Evolutionary conservation across 2,888 invertebrate species (phyloP).

Genomic region (Alsophila aescularia): DNA sequence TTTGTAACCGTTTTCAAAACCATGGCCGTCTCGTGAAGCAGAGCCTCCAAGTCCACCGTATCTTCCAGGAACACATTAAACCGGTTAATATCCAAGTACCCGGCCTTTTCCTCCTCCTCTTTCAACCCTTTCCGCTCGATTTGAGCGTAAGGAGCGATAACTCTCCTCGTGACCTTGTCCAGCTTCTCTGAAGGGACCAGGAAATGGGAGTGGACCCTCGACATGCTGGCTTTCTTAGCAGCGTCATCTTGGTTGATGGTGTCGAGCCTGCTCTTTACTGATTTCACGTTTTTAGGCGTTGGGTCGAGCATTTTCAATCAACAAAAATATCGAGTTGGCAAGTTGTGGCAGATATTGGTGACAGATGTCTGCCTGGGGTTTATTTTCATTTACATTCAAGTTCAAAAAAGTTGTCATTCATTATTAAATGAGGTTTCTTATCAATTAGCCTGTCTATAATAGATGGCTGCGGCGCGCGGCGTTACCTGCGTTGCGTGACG

Average conservation of each 20-base stretch:
- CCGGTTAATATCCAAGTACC: slow-evolving; percentile 72
- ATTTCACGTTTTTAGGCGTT: slow-evolving; percentile 51
- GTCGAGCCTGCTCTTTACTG: slow-evolving; percentile 57
- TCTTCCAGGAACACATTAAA: slow-evolving; percentile 82
- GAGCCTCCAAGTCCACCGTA: slow-evolving; percentile 80
- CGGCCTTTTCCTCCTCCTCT: slow-evolving; percentile 62
- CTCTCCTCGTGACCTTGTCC: slow-evolving; percentile 83
- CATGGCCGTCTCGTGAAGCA: slow-evolving; percentile 84
- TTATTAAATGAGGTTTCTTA: too few relatives aligned
- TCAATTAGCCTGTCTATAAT: too few relatives aligned
- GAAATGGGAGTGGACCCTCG: slow-evolving; percentile 70
- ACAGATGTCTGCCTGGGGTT: too few relatives aligned
- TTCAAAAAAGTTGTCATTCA: too few relatives aligned
- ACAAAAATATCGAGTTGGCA: too few relatives aligned
- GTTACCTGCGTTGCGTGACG: too few relatives aligned
- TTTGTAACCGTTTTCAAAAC: slow-evolving; percentile 82
- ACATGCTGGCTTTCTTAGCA: slow-evolving; percentile 29
- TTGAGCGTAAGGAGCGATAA: slow-evolving; percentile 84
- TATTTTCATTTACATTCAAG: too few relatives aligned
- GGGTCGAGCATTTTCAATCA: slow-evolving; percentile 51
- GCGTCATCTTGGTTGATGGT: slow-evolving; percentile 42
- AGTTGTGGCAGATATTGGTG: too few relatives aligned
- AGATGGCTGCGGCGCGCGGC: too few relatives aligned
- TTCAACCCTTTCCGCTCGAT: slow-evolving; percentile 72
- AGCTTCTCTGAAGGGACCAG: slow-evolving; percentile 72